Conservation (phyloP, 2,113 vertebrate genomes). For the Paedocypris sp. region DNA sequence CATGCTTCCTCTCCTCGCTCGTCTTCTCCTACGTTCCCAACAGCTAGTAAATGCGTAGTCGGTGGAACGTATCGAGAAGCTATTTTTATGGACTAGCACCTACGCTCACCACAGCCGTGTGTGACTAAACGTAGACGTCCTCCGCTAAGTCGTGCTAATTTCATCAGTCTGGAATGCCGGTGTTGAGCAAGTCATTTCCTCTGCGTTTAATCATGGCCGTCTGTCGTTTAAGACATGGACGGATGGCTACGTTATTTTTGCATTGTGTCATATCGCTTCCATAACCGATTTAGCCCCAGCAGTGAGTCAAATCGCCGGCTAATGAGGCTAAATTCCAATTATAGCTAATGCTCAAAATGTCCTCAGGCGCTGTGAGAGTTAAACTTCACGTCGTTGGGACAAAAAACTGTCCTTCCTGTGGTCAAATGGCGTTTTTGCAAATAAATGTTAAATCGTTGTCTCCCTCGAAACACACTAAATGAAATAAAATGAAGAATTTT, state of each 20-base stretch:
- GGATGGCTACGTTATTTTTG: constrained; percentile 42
- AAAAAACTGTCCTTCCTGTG: no score
- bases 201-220: constrained; percentile 47
- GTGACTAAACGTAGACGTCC: no score
- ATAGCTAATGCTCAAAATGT: constrained; percentile 30
- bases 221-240: constrained; percentile 43
- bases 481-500: no score
- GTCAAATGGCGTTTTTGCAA: no score
- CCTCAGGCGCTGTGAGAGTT: constrained; percentile 20
- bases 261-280: constrained; percentile 60
- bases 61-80: background rate
- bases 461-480: no score
- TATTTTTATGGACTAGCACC: no score
- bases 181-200: constrained; percentile 56
- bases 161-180: constrained; percentile 56
- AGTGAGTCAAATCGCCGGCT: constrained; percentile 54
- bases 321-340: constrained; percentile 38
- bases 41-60: constrained; percentile 2
- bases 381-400: no score
- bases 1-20: constrained; percentile 7
- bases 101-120: no score
- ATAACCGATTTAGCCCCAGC: constrained; percentile 61
- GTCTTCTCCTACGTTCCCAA: constrained; percentile 1
- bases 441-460: no score
- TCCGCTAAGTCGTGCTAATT: constrained; percentile 53